Evolutionary conservation across 2,888 invertebrate species (phyloP), one percentile per base, ranked within the genome.

Genomic region (Metopia argyrocephala): DNA sequence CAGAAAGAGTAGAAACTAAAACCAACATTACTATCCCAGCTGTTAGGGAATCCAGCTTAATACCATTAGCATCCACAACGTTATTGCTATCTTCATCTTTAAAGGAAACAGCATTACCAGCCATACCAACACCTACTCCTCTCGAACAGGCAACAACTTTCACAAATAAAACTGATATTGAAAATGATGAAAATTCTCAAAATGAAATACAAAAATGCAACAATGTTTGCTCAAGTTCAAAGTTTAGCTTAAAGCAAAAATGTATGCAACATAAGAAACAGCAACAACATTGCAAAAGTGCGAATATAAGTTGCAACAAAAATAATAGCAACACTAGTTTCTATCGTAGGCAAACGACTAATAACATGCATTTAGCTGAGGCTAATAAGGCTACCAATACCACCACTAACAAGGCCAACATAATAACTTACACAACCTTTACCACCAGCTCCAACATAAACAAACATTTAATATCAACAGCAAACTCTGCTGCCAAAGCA

Each of bases 161-260:
- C 71, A 20, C 68, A 56, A 38, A 31, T 68, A 50, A 73, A 15
- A 3, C 31, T 1, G 18, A 75, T 66, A 50, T n/a, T 27, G 28
- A 52, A 18, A 21, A 50, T 78, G 81, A 31, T 48, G 66, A 56
- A 74, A 78, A 70, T 66, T 66, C 65, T 15, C 69, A 38, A 66
- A 56, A 28, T 70, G 23, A 66, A 61, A 66, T 66, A 28, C 66
- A 78, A 80, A 78, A 78, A 74, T 78, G 71, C 62, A 59, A 79
- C 69, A 73, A 65, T 83, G 68, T 83, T 79, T 82, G 78, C 74
- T 70, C 78, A 76, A 79, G 78, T 75, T 82, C 82, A 62, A 71
- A 66, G 70, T 65, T 73, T 56, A 74, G 76, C 70, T 82, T 80
- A 76, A 82, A 82, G 75, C 81, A 78, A 81, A 83, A 81, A 78